Percentiles rank a stretch among this genome's conserved stretches.
phyloP scores from a whole-genome alignment of 2,113 vertebrate species.

The Phrynosoma platyrhinos region DNA sequence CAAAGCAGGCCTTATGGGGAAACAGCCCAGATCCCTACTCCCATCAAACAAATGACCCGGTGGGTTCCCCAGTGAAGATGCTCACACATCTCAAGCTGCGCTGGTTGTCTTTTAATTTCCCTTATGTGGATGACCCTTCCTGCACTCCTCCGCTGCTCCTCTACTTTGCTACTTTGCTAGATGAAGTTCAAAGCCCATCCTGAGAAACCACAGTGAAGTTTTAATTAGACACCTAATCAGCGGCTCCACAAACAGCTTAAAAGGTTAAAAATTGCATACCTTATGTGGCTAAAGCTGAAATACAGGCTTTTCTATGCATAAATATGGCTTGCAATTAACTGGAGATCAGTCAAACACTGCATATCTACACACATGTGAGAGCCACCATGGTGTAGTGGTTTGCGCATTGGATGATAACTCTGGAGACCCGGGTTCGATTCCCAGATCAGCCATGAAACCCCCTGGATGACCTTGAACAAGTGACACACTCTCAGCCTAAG shows the following conservation, averaged over 20 bases:
- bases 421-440: no score
- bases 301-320: slow-evolving; percentile 40
- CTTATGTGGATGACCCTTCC: background rate
- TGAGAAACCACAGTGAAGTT: slow-evolving; percentile 27
- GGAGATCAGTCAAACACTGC: background rate
- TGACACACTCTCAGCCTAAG: no score
- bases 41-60: background rate
- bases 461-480: no score
- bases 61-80: background rate
- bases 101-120: slow-evolving; percentile 13
- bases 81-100: slow-evolving; percentile 25
- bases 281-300: slow-evolving; percentile 35
- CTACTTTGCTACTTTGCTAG: slow-evolving; percentile 14
- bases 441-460: no score
- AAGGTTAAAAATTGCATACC: slow-evolving; percentile 41
- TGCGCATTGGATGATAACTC: no score
- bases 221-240: slow-evolving; percentile 60
- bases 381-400: background rate
- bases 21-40: background rate
- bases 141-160: background rate
- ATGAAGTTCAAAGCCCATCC: slow-evolving; percentile 39
- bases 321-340: slow-evolving; percentile 36
- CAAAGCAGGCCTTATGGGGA: background rate
- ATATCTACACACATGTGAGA: background rate
- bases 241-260: slow-evolving; percentile 39